Evolutionary conservation across 1,140 invertebrate species (phyloP), one percentile per base, ranked within the genome.

Genomic region (Bursaphelenchus mucronatus): DNA sequence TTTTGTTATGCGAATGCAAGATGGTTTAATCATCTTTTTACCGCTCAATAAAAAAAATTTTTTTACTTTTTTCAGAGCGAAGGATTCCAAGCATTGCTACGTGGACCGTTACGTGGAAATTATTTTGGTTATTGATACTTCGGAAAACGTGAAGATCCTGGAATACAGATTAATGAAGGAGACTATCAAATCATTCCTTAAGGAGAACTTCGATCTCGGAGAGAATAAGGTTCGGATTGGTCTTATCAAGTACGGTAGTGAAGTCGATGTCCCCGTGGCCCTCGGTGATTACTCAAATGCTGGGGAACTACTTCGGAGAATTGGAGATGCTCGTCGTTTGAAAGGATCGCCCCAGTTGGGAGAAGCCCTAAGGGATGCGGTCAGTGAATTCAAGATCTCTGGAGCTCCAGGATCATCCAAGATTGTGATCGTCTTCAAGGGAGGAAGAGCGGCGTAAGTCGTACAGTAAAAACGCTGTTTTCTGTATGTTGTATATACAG

Each of bases 111-210:
- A 69, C 43, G 69, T 80, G 43, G 79, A 80, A 21, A 59, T 80
- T 13, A 45, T 80, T 46, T 40, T 81, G 13, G 69, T 80, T 40
- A 61, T 79, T 17, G 78, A 80, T 64, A 71, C 79, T 2, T 78
- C 75, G 1, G 66, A 69, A n/a, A 74, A 80, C 63, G 69, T 80
- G 17, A 79, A 75, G 15, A 76, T 80, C 55, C 74, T 80, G 8
- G 79, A 80, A 41, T 80, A 80, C 53, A 67, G 78, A 10, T 53
- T 81, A 11, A 80, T 80, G 78, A 80, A 80, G 52, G 78, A 79
- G 45, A 39, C 78, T 8, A 53, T 81, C 9, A 81, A 81, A 57
- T 63, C 65, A 3, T 79, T 79, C 65, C 59, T 79, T 17, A 63
- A 53, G 30, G 78, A 79, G 8, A 65, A 81, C 54, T 76, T 79